These are phyloP conservation scores for Parnassius mnemosyne DNA, from an alignment of 2,888 invertebrate species.

Conservation along the genomic window DNA sequence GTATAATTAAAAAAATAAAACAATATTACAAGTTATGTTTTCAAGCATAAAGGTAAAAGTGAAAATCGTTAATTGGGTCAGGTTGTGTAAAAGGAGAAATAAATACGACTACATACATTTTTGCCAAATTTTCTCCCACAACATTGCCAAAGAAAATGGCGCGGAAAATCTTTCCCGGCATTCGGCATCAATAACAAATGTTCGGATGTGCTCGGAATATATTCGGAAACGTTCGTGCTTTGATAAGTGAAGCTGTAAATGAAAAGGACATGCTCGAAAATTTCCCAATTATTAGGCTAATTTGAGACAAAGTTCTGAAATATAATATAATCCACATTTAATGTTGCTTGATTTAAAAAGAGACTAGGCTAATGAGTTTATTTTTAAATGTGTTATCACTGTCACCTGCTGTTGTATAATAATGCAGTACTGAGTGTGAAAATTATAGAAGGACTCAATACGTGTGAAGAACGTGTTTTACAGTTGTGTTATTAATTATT, in stretches of 20 bases:
- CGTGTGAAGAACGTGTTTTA: too few relatives aligned
- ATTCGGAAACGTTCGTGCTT: slow-evolving; percentile 43
- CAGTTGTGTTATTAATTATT: too few relatives aligned
- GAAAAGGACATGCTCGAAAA: slow-evolving; percentile 42
- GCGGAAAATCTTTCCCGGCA: slow-evolving; percentile 71
- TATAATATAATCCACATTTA: not conserved
- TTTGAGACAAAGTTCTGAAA: not conserved
- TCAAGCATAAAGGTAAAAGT: not conserved
- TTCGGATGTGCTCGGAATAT: slow-evolving; percentile 52
- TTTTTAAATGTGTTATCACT: too few relatives aligned
- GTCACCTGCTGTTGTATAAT: too few relatives aligned
- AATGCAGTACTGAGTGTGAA: too few relatives aligned
- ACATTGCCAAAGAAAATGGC: slow-evolving; percentile 65
- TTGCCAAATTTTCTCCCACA: slow-evolving; percentile 56
- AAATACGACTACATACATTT: slow-evolving; percentile 13
- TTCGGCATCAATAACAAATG: slow-evolving; percentile 67
- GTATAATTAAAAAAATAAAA: not conserved
- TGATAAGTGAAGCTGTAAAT: slow-evolving; percentile 55
- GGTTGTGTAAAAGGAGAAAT: slow-evolving; percentile 1
- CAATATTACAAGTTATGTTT: not conserved
- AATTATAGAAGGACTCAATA: too few relatives aligned
- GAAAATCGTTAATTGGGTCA: not conserved
- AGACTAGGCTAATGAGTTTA: too few relatives aligned
- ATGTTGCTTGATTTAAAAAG: not conserved
- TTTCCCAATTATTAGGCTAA: slow-evolving; percentile 20